Evolutionary conservation across 1,140 invertebrate species (phyloP), one percentile per base, ranked within the genome.

Genomic region (Zophobas atratus): DNA sequence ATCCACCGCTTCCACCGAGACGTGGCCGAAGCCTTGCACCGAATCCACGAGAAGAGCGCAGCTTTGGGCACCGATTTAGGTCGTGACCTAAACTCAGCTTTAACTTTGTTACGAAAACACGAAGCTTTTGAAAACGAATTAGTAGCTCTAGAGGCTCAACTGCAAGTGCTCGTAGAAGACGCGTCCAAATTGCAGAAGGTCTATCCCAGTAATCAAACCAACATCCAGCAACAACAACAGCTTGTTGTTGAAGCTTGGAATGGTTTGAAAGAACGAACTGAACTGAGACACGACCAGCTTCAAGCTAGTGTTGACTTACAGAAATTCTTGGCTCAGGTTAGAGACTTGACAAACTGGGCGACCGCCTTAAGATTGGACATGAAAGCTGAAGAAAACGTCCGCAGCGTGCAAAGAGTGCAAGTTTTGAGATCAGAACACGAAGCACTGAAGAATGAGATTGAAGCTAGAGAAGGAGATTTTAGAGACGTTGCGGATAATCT

Each of bases 1-100:
- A 97, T 99, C 79, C 98, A 99, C 87, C 90, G 97, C 48, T 99
- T 98, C 90, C 98, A 99, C 88, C 91, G 97, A 34, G 98, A 99
- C 86, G 97, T 98, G 0, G 95, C 95, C 3, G 98, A 99, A 84
- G 94, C 97, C 2, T 87, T 97, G 1, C 94, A 95, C 6, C 90
- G 97, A 36, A 97, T 98, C 41, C 94, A 95, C 81, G 95, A 97
- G 83, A 98, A 98, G 86, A 92, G 93, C 80, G 92, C 94, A 1
- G 93, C 92, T 1, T 90, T 98, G 41, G 94, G 95, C 3, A 94
- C 94, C 6, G 96, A 97, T 84, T 86, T 96, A 1, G 97, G 96
- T 2, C 87, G 95, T 53, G 97, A 99, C 87, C 89, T 97, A 3
- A 95, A 98, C 83, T 95, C 96, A 0, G 97, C 96, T 32, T 86